Conservation (phyloP, 2,113 vertebrate genomes). For the Sphyrna mokarran region DNA sequence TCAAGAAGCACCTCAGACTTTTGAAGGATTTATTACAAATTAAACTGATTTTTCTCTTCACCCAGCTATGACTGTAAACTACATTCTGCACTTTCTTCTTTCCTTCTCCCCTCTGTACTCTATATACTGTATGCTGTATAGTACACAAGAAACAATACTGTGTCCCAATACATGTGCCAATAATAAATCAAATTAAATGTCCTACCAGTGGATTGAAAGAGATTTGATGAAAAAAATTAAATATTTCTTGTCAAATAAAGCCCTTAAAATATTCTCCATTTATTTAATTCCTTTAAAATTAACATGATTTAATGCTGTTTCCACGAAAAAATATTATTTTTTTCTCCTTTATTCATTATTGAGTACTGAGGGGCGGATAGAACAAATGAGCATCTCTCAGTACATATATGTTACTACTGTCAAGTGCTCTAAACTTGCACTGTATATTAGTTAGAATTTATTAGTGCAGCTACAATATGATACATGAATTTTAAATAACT, state of each 20-base stretch:
- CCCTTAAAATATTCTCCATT: background rate
- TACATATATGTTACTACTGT: background rate
- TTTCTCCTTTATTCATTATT: background rate
- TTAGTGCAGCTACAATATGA: background rate
- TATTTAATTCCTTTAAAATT: background rate
- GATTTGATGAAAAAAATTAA: constrained; percentile 35
- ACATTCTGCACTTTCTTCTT: no score
- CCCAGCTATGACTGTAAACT: no score
- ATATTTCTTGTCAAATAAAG: background rate
- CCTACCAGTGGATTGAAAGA: background rate
- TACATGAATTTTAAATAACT: background rate
- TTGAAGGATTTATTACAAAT: no score
- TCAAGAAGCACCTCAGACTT: no score
- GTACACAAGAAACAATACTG: no score
- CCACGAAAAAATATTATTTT: background rate
- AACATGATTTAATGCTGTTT: background rate
- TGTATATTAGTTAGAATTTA: background rate
- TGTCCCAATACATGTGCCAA: no score
- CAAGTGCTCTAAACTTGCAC: background rate
- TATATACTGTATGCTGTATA: no score
- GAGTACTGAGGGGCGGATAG: background rate
- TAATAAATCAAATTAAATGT: no score
- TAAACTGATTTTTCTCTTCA: no score
- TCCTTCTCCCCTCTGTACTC: no score
- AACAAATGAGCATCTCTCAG: background rate